Conservation (phyloP, 2,113 vertebrate species). For the Lampris megalopsis region DNA sequence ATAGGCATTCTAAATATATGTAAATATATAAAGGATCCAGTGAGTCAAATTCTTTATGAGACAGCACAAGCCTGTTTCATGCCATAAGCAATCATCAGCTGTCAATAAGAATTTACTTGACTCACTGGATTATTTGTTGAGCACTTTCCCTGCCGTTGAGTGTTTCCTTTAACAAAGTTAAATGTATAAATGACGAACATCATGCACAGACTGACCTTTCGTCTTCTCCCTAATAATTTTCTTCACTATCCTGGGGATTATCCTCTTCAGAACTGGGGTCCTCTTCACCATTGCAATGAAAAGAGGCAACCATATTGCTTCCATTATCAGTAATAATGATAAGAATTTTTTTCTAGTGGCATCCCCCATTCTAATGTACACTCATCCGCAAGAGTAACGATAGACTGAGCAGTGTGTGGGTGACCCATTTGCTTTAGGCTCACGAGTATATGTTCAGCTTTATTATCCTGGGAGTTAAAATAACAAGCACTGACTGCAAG, state of each 20-base stretch:
- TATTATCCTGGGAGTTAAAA: slow-evolving; percentile 18
- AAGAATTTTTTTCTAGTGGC: slow-evolving; percentile 14
- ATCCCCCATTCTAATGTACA: slow-evolving; percentile 28
- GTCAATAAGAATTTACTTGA: too few species aligned
- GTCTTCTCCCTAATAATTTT: neutral
- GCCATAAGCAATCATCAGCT: too few species aligned
- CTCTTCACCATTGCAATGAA: too few species aligned
- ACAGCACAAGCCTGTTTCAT: too few species aligned
- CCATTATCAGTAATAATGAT: too few species aligned
- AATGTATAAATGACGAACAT: neutral
- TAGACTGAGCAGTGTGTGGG: too few species aligned
- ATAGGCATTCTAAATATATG: neutral
- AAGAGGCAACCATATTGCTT: too few species aligned
- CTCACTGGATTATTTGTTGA: too few species aligned
- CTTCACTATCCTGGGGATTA: neutral
- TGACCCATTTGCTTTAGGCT: too few species aligned
- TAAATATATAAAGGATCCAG: neutral
- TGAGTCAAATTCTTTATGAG: too few species aligned
- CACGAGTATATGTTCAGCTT: slow-evolving; percentile 27
- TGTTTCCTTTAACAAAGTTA: too few species aligned
- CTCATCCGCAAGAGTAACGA: slow-evolving; percentile 19
- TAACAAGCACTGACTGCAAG: slow-evolving; percentile 38
- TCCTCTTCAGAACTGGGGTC: neutral
- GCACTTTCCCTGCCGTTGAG: too few species aligned
- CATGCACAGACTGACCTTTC: slow-evolving; percentile 4